phyloP scores from a whole-genome alignment of 92 coral and sea anemone genomes.

The Zoanthus sociatus region DNA sequence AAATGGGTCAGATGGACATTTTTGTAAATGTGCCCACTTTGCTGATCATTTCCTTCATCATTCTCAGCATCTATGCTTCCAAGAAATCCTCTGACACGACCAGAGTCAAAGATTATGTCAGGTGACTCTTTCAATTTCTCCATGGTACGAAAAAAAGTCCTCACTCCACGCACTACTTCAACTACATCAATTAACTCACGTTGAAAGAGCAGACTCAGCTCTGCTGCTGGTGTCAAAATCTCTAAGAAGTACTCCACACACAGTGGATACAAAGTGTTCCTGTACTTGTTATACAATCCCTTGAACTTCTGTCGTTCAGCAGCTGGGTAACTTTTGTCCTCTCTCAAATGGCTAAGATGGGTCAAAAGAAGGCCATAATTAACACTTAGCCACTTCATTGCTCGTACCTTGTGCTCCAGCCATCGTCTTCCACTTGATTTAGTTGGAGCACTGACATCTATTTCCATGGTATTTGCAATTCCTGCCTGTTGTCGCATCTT shows the following conservation, averaged over 20 bases:
- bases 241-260: conserved; percentile 62
- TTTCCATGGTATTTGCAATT: conserved; percentile 64
- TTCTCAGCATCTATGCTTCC: not conserved
- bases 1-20: conserved; percentile 40
- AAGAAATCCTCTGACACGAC: conserved; percentile 48
- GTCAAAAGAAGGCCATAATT: conserved; percentile 54
- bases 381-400: conserved; percentile 69
- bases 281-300: conserved; percentile 65
- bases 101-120: conserved; percentile 53
- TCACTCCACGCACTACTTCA: conserved; percentile 65
- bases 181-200: conserved; percentile 69
- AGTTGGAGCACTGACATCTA: conserved; percentile 58
- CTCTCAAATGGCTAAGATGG: conserved; percentile 61
- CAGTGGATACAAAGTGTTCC: conserved; percentile 71
- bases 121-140: conserved; percentile 55
- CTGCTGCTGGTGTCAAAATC: conserved; percentile 65
- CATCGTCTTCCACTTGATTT: conserved; percentile 66
- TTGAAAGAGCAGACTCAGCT: conserved; percentile 70
- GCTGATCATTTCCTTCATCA: conserved; percentile 2
- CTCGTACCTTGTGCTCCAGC: conserved; percentile 72
- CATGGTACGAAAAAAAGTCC: conserved; percentile 63
- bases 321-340: conserved; percentile 51
- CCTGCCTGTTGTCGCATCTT: conserved; percentile 67
- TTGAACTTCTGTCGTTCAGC: conserved; percentile 64
- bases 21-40: conserved; percentile 19